A percentile compares a stretch with the other conserved stretches of the same genome.
phyloP scores from a whole-genome alignment of 1,140 invertebrate species.

The Calephelis virginiensis region DNA sequence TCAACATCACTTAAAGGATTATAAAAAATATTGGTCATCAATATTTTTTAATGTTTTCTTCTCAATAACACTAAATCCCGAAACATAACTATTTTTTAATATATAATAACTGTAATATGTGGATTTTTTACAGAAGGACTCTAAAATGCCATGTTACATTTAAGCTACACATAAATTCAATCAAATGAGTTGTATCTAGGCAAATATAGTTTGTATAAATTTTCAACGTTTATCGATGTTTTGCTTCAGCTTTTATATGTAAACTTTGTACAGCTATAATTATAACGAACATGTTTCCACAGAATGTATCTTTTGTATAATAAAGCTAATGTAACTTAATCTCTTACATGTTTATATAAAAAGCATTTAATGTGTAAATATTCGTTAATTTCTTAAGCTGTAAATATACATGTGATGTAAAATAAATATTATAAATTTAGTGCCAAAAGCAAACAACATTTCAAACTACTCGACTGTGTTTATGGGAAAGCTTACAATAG shows the following conservation, averaged over 20 bases:
- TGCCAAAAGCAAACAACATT: constrained; percentile 71
- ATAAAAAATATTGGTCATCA: too few species aligned
- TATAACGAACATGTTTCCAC: constrained; percentile 27
- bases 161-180: neutral
- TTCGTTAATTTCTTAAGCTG: constrained; percentile 51
- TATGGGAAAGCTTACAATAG: constrained; percentile 30
- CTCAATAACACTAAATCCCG: too few species aligned
- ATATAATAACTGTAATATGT: too few species aligned
- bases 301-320: constrained; percentile 37
- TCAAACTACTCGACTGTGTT: constrained; percentile 48
- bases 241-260: constrained; percentile 34
- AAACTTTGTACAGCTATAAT: constrained; percentile 39
- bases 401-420: constrained; percentile 71
- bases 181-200: neutral
- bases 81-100: too few species aligned
- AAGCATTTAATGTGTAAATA: constrained; percentile 56
- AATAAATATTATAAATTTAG: constrained; percentile 64
- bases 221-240: constrained; percentile 15
- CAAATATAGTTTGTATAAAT: constrained; percentile 9
- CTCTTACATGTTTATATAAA: constrained; percentile 36
- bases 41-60: too few species aligned
- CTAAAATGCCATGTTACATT: neutral
- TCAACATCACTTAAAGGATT: too few species aligned
- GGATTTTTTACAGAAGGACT: neutral
- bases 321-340: constrained; percentile 30